Evolutionary conservation across 2,797 vertebrate genomes (phyloP), one percentile per base, ranked within the genome.

Genomic region (Menidia menidia): DNA sequence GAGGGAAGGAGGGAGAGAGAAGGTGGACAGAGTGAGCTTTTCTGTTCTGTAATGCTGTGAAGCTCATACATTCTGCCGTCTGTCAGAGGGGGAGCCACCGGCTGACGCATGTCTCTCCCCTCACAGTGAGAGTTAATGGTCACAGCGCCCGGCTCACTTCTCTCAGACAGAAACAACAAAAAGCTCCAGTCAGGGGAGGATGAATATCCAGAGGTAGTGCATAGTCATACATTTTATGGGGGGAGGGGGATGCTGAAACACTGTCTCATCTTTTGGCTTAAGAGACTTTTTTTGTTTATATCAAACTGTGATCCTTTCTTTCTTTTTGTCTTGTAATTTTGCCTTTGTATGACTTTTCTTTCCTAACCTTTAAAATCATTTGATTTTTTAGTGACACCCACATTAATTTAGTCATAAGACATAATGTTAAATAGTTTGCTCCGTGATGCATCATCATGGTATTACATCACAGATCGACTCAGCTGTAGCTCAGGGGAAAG

Each of bases 51-150:
- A 66, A 71, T 31, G n/a, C 73, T 76, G 72, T 66, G 65, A 85
- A 82, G 81, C 68, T 86, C 62, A 77, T 64, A 68, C 77, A 75
- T 77, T 71, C 85, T 82, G 87, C 84, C 75, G 82, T 81, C 82
- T 81, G 85, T 83, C 71, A 70, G 78, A 87, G 73, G 75, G 72
- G 80, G 73, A 85, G 80, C 78, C 78, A 82, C 76, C 60, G 69
- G 68, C 74, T 73, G 71, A 83, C 73, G 67, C 78, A 68, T 45
- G 60, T 77, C 76, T 75, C 71, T 60, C 59, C 68, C 73, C 64
- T 80, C 67, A 55, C 62, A 83, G 53, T 77, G 78, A 71, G 54
- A 69, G 73, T 72, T 83, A 82, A 84, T 86, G 72, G 78, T 80
- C 76, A 63, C 66, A 76, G 62, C 13, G 33, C 71, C 69, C 68